Percentiles rank a stretch among this genome's conserved stretches.
Conservation (phyloP, 2,888 invertebrate genomes). For the Actias luna region DNA sequence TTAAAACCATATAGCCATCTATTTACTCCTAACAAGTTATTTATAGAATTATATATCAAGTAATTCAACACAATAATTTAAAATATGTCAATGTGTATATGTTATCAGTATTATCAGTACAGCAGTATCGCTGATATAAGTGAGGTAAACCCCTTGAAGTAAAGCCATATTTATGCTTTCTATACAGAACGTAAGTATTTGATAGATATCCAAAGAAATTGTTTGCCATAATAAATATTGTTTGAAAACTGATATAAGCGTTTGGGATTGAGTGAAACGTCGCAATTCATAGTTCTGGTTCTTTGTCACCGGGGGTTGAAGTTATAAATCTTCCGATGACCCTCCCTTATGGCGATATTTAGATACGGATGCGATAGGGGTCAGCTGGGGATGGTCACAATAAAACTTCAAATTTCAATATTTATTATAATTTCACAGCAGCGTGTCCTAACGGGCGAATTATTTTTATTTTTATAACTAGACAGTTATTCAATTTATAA, state of each 20-base stretch:
- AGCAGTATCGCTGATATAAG: not conserved
- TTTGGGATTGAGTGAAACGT: slow-evolving; percentile 47
- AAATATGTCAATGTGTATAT: not conserved
- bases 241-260: slow-evolving; percentile 29
- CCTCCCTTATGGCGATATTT: slow-evolving; percentile 53
- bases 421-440: slow-evolving; percentile 46
- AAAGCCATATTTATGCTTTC: not conserved
- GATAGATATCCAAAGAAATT: not conserved
- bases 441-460: slow-evolving; percentile 18
- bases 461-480: not conserved
- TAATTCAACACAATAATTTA: too few relatives aligned
- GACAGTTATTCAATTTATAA: not conserved
- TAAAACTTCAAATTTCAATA: slow-evolving; percentile 57
- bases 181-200: not conserved
- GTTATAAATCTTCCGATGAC: slow-evolving; percentile 67
- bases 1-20: too few relatives aligned
- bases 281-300: slow-evolving; percentile 53
- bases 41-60: too few relatives aligned
- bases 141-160: not conserved
- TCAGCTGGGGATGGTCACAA: slow-evolving; percentile 62
- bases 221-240: slow-evolving; percentile 19
- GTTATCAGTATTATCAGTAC: not conserved
- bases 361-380: slow-evolving; percentile 55
- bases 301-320: slow-evolving; percentile 57
- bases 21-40: too few relatives aligned